Conservation (phyloP, 2,797 vertebrate genomes). For the Tauraco hartlaubi region DNA sequence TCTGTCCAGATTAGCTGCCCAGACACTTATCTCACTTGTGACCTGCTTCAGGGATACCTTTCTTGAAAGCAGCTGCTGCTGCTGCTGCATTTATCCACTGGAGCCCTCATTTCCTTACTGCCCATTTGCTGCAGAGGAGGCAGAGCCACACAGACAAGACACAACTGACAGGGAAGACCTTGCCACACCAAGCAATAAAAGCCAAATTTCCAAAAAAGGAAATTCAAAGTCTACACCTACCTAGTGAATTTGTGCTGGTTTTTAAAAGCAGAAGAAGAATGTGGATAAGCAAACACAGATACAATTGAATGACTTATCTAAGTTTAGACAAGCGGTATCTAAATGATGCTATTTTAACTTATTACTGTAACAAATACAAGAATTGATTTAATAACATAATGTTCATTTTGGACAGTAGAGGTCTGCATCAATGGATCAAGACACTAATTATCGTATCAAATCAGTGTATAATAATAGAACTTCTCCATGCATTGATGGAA, state of each 20-base stretch:
- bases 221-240: conserved; percentile 7
- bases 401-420: conserved; percentile 48
- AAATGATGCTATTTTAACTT: conserved; percentile 57
- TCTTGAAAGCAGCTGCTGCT: conserved; percentile 45
- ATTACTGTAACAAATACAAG: background rate
- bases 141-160: background rate
- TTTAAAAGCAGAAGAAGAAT: conserved; percentile 35
- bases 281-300: conserved; percentile 34
- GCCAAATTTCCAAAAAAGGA: too few species aligned
- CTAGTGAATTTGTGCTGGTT: background rate
- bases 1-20: conserved; percentile 14
- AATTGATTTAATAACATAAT: conserved; percentile 67
- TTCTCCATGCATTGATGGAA: background rate
- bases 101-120: conserved; percentile 34
- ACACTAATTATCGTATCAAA: conserved; percentile 58
- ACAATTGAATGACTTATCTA: conserved; percentile 16
- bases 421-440: conserved; percentile 33
- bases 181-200: background rate
- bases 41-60: conserved; percentile 7
- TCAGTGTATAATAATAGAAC: conserved; percentile 41
- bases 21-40: conserved; percentile 8
- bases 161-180: background rate
- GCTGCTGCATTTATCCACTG: conserved; percentile 16
- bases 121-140: conserved; percentile 29
- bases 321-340: conserved; percentile 47